Evolutionary conservation across 1,140 invertebrate species (phyloP).

Genomic region (Drosophila pectinifera): DNA sequence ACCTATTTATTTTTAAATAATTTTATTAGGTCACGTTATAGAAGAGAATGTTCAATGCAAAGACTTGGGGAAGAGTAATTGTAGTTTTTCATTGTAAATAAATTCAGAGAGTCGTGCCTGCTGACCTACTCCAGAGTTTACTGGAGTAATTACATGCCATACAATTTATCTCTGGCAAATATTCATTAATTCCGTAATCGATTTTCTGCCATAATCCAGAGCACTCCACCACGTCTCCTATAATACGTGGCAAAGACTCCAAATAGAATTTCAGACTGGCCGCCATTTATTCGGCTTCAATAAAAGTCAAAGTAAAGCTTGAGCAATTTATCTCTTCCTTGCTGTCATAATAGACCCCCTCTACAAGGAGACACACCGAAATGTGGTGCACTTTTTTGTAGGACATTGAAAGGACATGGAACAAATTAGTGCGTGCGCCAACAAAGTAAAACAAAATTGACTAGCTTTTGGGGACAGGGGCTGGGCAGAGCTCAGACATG

Average conservation of each 20-base stretch:
- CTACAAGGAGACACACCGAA: conserved; percentile 8
- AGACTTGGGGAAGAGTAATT: background rate
- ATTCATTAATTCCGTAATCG: conserved; percentile 16
- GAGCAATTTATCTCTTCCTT: conserved; percentile 43
- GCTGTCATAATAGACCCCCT: conserved; percentile 46
- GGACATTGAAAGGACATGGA: conserved; percentile 73
- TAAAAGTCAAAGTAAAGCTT: conserved; percentile 41
- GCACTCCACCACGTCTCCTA: conserved; percentile 4
- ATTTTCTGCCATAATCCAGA: conserved; percentile 34
- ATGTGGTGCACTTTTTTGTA: conserved; percentile 66
- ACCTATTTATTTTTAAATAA: too few species aligned
- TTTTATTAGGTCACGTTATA: too few species aligned
- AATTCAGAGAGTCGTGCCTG: too few species aligned
- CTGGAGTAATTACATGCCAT: background rate
- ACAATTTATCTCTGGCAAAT: conserved; percentile 17
- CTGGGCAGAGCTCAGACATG: conserved; percentile 51
- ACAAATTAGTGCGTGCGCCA: conserved; percentile 72
- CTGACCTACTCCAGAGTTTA: background rate
- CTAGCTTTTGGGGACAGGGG: conserved; percentile 18
- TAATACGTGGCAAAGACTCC: conserved; percentile 5
- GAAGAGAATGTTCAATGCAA: background rate
- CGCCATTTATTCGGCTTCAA: conserved; percentile 37
- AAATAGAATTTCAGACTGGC: conserved; percentile 34
- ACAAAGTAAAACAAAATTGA: conserved; percentile 66
- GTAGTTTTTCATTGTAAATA: background rate